A percentile compares a stretch with the other conserved stretches of the same genome.
These are phyloP conservation scores for Arbacia lixula DNA, from an alignment of 53 echinoderm and acorn worm genomes.

Conservation along the genomic window DNA sequence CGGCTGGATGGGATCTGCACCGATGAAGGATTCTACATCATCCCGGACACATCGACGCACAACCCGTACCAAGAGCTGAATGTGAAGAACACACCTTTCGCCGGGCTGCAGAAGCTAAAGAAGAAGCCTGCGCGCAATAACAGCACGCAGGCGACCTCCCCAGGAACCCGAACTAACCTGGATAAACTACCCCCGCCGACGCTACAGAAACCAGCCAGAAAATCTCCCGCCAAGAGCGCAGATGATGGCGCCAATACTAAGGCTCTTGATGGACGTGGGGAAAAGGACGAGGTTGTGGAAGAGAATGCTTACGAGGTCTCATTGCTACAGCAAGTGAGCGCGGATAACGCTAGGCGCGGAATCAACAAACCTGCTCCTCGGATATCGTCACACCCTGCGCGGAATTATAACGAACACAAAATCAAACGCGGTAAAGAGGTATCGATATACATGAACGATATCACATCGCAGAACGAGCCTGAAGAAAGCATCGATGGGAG, in stretches of 20 bases:
- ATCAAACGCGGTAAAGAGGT: too few relatives aligned
- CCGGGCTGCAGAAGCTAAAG: slow-evolving; percentile 29
- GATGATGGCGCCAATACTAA: too few relatives aligned
- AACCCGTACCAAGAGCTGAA: slow-evolving; percentile 25
- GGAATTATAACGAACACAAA: too few relatives aligned
- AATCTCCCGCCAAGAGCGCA: too few relatives aligned
- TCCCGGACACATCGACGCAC: background rate
- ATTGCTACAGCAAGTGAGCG: too few relatives aligned
- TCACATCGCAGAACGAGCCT: background rate
- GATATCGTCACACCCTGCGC: too few relatives aligned
- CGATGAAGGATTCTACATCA: slow-evolving; percentile 18
- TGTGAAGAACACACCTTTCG: slow-evolving; percentile 7
- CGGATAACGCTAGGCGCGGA: too few relatives aligned
- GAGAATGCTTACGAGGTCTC: too few relatives aligned
- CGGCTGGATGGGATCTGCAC: background rate
- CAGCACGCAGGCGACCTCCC: background rate
- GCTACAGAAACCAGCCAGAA: slow-evolving; percentile 14
- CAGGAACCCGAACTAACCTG: background rate
- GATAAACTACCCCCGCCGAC: background rate
- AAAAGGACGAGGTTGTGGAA: too few relatives aligned
- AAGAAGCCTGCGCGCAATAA: slow-evolving; percentile 10
- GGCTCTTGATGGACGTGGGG: too few relatives aligned
- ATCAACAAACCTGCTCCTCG: too few relatives aligned
- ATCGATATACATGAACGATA: slow-evolving; percentile 21
- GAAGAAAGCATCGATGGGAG: background rate